These are phyloP conservation scores for Aphelinus atriplicis DNA, from an alignment of 1,140 invertebrate species.

Conservation along the genomic window DNA sequence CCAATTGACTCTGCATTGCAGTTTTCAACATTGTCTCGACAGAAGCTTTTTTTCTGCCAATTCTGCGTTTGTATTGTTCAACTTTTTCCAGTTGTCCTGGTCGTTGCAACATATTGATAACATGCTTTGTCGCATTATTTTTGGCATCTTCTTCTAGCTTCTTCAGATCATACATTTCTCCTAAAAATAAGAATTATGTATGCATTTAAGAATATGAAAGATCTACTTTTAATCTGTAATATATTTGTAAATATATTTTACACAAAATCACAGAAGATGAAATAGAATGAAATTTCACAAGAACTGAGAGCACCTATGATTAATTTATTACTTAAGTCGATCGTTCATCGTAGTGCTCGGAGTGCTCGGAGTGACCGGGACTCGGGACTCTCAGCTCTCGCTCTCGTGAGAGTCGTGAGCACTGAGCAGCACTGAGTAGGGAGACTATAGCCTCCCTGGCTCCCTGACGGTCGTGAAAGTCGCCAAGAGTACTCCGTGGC, in stretches of 20 bases:
- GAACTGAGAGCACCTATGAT: too few species aligned
- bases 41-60: conserved; percentile 87
- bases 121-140: conserved; percentile 85
- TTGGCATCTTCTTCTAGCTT: conserved; percentile 87
- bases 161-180: conserved; percentile 71
- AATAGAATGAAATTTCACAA: too few species aligned
- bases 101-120: conserved; percentile 92
- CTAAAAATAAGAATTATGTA: background rate
- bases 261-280: background rate
- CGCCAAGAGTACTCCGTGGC: too few species aligned
- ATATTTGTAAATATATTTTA: background rate
- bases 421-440: too few species aligned
- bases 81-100: conserved; percentile 96
- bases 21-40: conserved; percentile 97
- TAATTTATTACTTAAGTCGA: too few species aligned
- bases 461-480: too few species aligned
- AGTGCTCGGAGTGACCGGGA: too few species aligned
- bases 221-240: background rate
- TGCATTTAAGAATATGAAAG: background rate
- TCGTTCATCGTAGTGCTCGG: too few species aligned
- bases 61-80: conserved; percentile 86
- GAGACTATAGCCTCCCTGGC: too few species aligned
- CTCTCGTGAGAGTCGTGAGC: too few species aligned
- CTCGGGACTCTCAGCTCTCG: too few species aligned
- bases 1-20: conserved; percentile 97